Base-by-base conservation (phyloP, 2,888 invertebrate species). In the Dicranocentrus wangi region DNA sequence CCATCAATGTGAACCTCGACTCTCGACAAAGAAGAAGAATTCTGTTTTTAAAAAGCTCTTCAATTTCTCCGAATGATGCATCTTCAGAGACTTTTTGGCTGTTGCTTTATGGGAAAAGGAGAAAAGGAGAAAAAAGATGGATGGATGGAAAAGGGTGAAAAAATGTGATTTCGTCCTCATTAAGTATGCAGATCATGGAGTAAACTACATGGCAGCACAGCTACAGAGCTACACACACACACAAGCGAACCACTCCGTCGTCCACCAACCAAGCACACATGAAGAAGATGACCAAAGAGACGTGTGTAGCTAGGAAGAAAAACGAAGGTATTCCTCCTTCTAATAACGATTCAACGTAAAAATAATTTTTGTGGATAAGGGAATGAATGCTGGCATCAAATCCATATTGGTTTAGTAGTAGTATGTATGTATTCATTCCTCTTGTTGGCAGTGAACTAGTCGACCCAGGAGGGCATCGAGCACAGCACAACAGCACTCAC, bases 111-210 rank as follows among this genome's bases (percentile, higher is more conserved):
- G 23, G 43, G 43, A 65, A 17, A 23, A 8, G n/a, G 17, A 32
- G 63, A 32, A 21, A 25, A n/a, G 27, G 51, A 25, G 32, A 51
- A 75, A 42, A 55, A 76, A 58, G 60, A 58, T 19, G 47, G 53
- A 71, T 70, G 70, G 61, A 69, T n/a, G 60, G 25, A 77, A 51
- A 68, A 65, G 19, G 47, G 32, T 63, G 39, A 66, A 78, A 70
- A 70, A 70, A 70, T 78, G 70, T 70, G 78, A 70, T 79, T 72
- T 79, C 55, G 71, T 79, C 71, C 79, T 79, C 79, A 79, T 79
- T 79, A 79, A 71, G 79, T 79, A 79, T 79, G 79, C 79, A 79
- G 79, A 79, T 79, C 79, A 78, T 78, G 78, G 55, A 78, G 61
- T 19, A 10, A 61, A 15, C 61, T n/a, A n/a, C 51, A 51, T 10